Conservation (phyloP, 2,113 vertebrate genomes). For the Gavialis gangeticus region DNA sequence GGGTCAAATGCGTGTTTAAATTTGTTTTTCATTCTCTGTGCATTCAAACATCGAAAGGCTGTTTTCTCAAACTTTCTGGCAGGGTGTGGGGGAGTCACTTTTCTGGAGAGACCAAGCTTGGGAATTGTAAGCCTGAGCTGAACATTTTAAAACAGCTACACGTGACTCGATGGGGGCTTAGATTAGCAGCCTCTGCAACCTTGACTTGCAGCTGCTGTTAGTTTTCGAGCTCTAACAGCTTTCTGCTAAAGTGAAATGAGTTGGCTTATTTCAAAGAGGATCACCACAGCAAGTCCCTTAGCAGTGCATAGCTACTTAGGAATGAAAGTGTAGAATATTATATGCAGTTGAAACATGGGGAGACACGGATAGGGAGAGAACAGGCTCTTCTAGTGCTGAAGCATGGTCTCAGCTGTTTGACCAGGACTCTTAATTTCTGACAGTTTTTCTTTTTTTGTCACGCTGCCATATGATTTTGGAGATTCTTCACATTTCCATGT, state of each 20-base stretch:
- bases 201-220: not conserved
- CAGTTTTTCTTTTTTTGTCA: not conserved
- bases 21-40: not conserved
- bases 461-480: not conserved
- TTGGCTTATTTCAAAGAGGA: not conserved
- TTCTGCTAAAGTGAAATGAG: not conserved
- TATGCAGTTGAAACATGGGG: not conserved
- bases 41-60: not conserved
- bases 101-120: not conserved
- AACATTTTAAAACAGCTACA: not conserved
- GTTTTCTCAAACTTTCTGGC: not conserved
- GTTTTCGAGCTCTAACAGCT: not conserved
- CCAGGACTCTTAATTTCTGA: slow-evolving; percentile 50
- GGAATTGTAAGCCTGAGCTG: not conserved
- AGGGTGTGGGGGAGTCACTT: fast-evolving
- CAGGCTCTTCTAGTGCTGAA: not conserved
- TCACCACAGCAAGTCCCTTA: not conserved
- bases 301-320: slow-evolving; percentile 10
- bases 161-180: not conserved
- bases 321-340: not conserved
- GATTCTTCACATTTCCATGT: slow-evolving; percentile 18
- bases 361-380: slow-evolving; percentile 19
- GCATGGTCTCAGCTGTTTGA: slow-evolving; percentile 50
- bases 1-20: not conserved
- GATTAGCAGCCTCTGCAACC: not conserved